These are phyloP conservation scores for Salvelinus namaycush DNA, from an alignment of 2,113 vertebrate species.

Conservation along the genomic window DNA sequence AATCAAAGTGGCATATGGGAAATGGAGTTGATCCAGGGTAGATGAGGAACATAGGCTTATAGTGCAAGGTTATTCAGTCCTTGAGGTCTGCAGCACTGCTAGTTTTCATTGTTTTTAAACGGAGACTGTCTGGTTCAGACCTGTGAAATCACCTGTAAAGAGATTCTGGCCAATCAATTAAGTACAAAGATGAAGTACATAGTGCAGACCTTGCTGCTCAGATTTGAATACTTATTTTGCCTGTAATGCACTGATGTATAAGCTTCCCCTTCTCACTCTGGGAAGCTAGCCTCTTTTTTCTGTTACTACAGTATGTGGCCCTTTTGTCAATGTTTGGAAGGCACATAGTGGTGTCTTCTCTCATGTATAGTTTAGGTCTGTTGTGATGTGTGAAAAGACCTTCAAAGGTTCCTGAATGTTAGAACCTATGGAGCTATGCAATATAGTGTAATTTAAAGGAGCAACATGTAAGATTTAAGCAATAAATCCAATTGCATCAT, in stretches of 20 bases:
- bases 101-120: neutral
- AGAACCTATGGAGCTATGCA: neutral
- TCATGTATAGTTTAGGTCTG: neutral
- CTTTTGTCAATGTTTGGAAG: neutral
- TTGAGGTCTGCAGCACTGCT: constrained; percentile 19
- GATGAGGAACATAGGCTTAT: constrained; percentile 39
- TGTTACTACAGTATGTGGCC: neutral
- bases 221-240: no score
- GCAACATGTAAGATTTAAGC: no score
- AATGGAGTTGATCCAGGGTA: constrained; percentile 30
- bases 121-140: no score
- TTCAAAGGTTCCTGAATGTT: neutral
- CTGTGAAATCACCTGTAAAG: no score
- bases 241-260: constrained; percentile 29
- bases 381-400: neutral
- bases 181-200: no score
- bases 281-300: neutral
- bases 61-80: no score
- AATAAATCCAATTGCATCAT: no score
- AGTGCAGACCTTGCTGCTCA: no score
- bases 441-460: neutral
- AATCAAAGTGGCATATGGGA: constrained; percentile 11
- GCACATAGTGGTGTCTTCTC: neutral
- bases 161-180: no score
- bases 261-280: neutral